Evolutionary conservation across 2,113 vertebrate genomes (phyloP), one percentile per base, ranked within the genome.

Genomic region (Crotalus tigris): DNA sequence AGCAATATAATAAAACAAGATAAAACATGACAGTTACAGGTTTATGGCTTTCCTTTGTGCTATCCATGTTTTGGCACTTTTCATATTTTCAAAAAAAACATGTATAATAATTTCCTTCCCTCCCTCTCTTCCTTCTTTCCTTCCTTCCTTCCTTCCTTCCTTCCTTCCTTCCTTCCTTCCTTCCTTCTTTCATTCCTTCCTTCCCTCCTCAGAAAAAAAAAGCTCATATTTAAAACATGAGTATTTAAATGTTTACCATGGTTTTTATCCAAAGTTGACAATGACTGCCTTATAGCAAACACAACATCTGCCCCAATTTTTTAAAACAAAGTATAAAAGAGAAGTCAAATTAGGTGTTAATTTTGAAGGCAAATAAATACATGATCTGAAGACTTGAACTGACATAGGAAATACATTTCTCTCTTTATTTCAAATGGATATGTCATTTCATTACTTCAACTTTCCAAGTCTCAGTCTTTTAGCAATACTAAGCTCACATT

Each of bases 241-340:
- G 33, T 11, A 12, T 94, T 93, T 87, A 94, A 91, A 92, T 89
- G 91, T 93, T 85, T 94, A 15, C 90, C 94, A 92, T 51, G 86
- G 90, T 90, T 95, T 95, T 89, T 39, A 75, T 19, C 8, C 6
- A 61, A 49, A 4, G 3, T 13, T 29, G 46, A 44, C 61, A 19
- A 53, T 15, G 58, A 24, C 23, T 11, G 24, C 6, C 19, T 8
- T 64, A 55, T 21, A 94, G 10, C 64, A 89, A 4, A 51, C 85
- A 59, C 26, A 8, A 87, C 46, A 61, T n/a, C 55, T 61, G 85
- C 2, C 46, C 19, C 17, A 81, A 9, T 21, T 81, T 81, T 81
- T 81, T 0, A 21, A 9, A 44, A 81, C n/a, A 44, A 21, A 81
- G 33, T 44, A 33, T 81, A 39, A 92, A 64, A 29, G 58, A 54